These are phyloP conservation scores for Chloroceryle aenea DNA, from an alignment of 2,113 vertebrate genomes.

Conservation along the genomic window DNA sequence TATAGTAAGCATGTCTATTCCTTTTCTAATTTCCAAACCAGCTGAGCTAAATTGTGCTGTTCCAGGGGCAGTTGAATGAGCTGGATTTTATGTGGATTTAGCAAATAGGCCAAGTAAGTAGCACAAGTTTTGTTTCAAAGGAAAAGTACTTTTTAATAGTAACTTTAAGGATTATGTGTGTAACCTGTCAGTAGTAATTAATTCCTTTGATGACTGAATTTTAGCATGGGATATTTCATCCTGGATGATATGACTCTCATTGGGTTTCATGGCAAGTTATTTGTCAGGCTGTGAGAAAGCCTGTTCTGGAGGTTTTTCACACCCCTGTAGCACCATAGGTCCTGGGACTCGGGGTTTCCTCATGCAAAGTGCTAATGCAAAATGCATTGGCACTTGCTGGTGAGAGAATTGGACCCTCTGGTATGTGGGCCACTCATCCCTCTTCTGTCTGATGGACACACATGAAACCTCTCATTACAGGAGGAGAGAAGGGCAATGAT, in stretches of 20 bases:
- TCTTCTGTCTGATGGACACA: neutral
- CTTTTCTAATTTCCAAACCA: neutral
- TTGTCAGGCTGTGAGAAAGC: constrained; percentile 7
- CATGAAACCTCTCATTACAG: neutral
- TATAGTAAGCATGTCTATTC: neutral
- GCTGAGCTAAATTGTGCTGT: neutral
- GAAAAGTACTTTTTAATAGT: neutral
- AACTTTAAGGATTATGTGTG: neutral
- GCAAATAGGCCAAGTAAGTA: neutral
- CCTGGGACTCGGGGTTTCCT: neutral
- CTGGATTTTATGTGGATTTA: neutral
- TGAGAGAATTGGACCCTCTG: neutral
- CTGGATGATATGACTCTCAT: neutral
- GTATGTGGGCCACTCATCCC: neutral
- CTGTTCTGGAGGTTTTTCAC: constrained; percentile 50
- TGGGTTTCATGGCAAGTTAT: neutral
- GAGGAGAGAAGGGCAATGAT: neutral
- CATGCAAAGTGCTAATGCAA: constrained; percentile 51
- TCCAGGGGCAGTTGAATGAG: neutral
- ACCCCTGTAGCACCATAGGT: neutral
- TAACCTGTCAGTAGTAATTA: neutral
- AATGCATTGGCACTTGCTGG: constrained; percentile 59
- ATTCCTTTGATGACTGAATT: neutral
- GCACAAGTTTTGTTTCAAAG: neutral
- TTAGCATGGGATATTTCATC: neutral